Percentiles rank a stretch among this genome's conserved stretches.
Evolutionary conservation across 2,113 vertebrate species (phyloP).

Genomic region (Brachyhypopomus occidentalis): DNA sequence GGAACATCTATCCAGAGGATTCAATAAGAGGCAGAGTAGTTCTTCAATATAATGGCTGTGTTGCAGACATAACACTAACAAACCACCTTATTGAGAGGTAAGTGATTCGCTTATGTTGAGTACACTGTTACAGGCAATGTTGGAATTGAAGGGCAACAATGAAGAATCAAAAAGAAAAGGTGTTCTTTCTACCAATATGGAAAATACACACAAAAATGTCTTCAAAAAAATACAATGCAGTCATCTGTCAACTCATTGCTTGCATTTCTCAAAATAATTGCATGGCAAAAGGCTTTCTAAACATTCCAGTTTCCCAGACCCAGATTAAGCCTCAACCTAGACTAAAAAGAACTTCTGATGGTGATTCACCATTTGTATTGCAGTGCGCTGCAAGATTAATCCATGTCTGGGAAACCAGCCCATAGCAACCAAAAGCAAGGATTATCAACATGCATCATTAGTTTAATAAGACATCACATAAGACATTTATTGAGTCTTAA

Average conservation of each 20-base stretch:
- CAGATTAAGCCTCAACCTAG: too few relatives aligned
- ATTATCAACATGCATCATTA: too few relatives aligned
- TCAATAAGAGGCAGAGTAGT: slow-evolving; percentile 10
- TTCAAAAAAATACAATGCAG: neutral
- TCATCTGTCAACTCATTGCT: neutral
- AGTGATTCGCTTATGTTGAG: slow-evolving; percentile 22
- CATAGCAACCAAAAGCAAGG: too few relatives aligned
- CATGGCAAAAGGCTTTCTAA: too few relatives aligned
- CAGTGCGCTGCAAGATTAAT: too few relatives aligned
- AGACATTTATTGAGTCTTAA: too few relatives aligned
- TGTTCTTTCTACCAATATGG: neutral
- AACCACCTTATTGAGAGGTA: slow-evolving; percentile 32
- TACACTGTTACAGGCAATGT: neutral
- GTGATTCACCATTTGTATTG: too few relatives aligned
- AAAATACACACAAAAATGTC: neutral
- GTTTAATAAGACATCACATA: too few relatives aligned
- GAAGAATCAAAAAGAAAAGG: neutral
- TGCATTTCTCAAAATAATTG: too few relatives aligned
- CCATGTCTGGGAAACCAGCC: too few relatives aligned
- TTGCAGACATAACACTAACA: slow-evolving; percentile 29
- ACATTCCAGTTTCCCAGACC: too few relatives aligned
- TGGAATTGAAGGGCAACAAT: neutral
- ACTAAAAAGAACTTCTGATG: too few relatives aligned
- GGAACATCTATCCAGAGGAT: slow-evolving; percentile 18
- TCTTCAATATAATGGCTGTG: slow-evolving; percentile 19